Evolutionary conservation across 1,140 invertebrate species (phyloP).

Genomic region (Anastrepha obliqua): DNA sequence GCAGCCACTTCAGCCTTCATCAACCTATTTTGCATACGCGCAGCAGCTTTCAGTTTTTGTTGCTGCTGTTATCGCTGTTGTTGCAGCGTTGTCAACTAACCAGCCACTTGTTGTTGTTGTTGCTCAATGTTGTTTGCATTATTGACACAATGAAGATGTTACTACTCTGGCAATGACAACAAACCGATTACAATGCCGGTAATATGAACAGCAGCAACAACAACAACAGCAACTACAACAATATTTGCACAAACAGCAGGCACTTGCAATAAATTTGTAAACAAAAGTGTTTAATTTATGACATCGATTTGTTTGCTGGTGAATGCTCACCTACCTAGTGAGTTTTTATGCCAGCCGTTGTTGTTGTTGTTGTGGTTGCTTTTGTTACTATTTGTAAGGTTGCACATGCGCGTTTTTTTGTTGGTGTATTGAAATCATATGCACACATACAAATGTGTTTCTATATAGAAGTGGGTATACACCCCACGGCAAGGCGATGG

Average conservation of each 20-base stretch:
- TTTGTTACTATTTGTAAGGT: not conserved
- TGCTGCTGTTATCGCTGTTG: too few relatives aligned
- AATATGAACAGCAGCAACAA: not conserved
- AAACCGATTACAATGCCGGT: not conserved
- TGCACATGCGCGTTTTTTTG: too few relatives aligned
- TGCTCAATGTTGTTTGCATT: conserved; percentile 30
- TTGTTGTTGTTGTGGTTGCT: not conserved
- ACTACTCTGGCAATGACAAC: not conserved
- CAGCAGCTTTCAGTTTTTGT: not conserved
- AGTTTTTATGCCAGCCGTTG: not conserved
- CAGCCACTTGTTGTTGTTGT: not conserved
- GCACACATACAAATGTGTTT: too few relatives aligned
- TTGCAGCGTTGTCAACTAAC: not conserved
- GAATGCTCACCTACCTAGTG: not conserved
- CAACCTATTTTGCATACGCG: conserved; percentile 32
- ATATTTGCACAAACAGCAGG: not conserved
- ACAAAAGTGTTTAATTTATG: conserved; percentile 52
- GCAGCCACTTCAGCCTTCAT: not conserved
- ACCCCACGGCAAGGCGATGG: too few relatives aligned
- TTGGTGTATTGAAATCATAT: too few relatives aligned
- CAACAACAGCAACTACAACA: not conserved
- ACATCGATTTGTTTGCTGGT: not conserved
- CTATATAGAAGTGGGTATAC: too few relatives aligned
- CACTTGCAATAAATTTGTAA: conserved; percentile 42
- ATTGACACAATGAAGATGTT: conserved; percentile 42